Evolutionary conservation across 1,140 invertebrate species (phyloP), one percentile per base, ranked within the genome.

Genomic region (Saccostrea echinata): DNA sequence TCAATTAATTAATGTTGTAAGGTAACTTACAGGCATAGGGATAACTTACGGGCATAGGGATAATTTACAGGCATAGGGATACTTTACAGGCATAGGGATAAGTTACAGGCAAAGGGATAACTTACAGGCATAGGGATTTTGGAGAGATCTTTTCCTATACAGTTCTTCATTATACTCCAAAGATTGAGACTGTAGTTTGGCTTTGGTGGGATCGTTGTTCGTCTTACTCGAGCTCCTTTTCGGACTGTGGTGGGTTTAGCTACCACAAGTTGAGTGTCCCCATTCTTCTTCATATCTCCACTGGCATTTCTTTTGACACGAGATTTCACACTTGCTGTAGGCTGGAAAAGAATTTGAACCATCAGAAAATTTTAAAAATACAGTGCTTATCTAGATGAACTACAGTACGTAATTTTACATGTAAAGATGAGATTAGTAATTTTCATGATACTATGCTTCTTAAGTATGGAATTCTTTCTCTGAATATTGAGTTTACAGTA

Each of bases 121-220:
- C 95, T 95, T 94, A 97, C 97, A 68, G 99, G 99, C 97, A 99
- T 99, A 1, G 99, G 99, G 92, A 99, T 99, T 96, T 99, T 99
- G 13, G 98, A 98, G 27, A 99, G 96, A 94, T 99, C 99, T 96
- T 99, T 99, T 81, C 99, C 97, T 93, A 99, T 99, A 93, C 98
- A 99, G 94, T 99, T 99, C 95, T 99, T 99, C 98, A 99, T 99
- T 84, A 99, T 99, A 90, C 98, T 98, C 99, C 99, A 96, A 57
- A 99, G 95, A 94, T 98, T 99, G 9, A 99, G 96, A 83, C 98
- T 98, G 95, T 98, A 98, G 96, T 99, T 98, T 84, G 98, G 98
- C 95, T 98, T 98, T 76, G 98, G 97, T n/a, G 98, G 97, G 84
- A 99, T 97, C 81, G 96, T 95, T 71, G 95, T 97, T 86, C 98